Conservation (phyloP, 2,113 vertebrate genomes). For the Perognathus longimembris region DNA sequence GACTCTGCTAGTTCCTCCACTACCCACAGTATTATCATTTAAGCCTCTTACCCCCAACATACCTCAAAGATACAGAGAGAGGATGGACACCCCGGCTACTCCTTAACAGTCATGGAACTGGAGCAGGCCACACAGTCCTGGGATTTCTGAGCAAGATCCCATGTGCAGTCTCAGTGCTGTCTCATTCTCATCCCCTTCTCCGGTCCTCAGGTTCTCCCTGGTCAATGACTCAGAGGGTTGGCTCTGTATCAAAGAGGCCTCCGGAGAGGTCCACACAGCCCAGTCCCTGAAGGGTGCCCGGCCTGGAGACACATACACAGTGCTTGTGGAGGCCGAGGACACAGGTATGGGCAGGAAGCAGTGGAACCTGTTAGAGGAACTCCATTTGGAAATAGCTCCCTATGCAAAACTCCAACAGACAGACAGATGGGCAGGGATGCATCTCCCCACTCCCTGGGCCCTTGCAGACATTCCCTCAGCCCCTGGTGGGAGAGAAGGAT, state of each 20-base stretch:
- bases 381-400: background rate
- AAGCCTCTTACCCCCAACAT: background rate
- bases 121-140: background rate
- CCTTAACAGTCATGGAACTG: background rate
- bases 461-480: background rate
- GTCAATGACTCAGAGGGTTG: constrained; percentile 89
- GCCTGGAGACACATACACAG: constrained; percentile 88
- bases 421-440: background rate
- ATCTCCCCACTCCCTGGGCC: background rate
- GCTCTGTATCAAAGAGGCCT: constrained; percentile 89
- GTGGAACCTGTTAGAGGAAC: background rate
- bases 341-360: constrained; percentile 83
- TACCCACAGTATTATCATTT: background rate
- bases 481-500: background rate
- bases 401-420: background rate
- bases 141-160: background rate
- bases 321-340: constrained; percentile 89
- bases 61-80: background rate
- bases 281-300: constrained; percentile 87
- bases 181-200: background rate
- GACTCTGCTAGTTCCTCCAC: background rate
- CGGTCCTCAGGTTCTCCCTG: constrained; percentile 87
- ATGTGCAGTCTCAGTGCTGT: background rate
- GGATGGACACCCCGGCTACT: too few species aligned
- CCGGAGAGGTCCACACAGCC: constrained; percentile 88